Base-by-base conservation (phyloP, 2,888 invertebrate species). In the Sericinus montela region DNA sequence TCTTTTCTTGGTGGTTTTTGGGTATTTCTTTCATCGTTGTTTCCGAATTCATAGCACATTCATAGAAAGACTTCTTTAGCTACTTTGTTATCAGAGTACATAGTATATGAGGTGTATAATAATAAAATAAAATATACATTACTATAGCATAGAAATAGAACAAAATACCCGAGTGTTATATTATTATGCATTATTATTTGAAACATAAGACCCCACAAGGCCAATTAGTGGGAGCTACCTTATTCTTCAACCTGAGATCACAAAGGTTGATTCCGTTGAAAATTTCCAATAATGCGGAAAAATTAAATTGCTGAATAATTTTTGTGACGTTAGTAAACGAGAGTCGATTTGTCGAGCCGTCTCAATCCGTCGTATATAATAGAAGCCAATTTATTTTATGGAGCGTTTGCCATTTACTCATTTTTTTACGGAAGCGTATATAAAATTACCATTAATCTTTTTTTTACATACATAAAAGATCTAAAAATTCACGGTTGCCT, bases 361-460 rank as follows among this genome's bases (percentile, higher is more conserved):
- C 45, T 30, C 45, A 45, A 45, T 45, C 38, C 45, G 38, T 45
- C 38, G 9, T 39, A 16, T 39, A 19, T 45, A 45, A 45, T 38
- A 32, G 45, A 30, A 38, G 32, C 32, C 38, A 45, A 45, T 45
- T 45, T 45, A 45, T 44, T 44, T 44, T 36, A 44, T 29, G 28
- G 15, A 35, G 28, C 36, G 36, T 44, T 44, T n/a, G 44, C 36
- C 28, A n/a, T 44, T 43, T 28, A 25, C 28, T 29, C 29, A 40
- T 40, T 30, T 40, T 40, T 38, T 15, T 29, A 28, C 16, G 9
- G 5, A 16, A 5, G 15, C 29, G 15, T 29, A 40, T 23, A 23
- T 23, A 25, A 25, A 25, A 25, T 25, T 25, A 5, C 25, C 7
- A 25, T 25, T 25, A 8, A 25, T 6, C 25, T 25, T 8, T 25